Base-by-base conservation (phyloP, 2,113 vertebrate genomes). In the Sarotherodon lohbergeri region DNA sequence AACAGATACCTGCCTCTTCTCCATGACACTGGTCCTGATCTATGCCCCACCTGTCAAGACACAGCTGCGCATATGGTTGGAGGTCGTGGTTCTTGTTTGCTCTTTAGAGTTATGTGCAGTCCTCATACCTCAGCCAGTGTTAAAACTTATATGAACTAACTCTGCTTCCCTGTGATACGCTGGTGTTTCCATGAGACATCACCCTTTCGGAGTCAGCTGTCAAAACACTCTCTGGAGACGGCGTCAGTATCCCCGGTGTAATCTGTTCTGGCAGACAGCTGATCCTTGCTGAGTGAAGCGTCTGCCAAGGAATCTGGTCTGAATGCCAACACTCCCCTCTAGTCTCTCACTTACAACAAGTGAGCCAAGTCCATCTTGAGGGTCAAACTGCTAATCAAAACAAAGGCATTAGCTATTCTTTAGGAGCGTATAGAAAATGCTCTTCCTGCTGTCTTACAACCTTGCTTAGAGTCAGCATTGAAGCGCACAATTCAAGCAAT, bases 351-450 rank as follows among this genome's bases (percentile, higher is more conserved):
- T 83, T 85, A 92, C 90, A 83, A 83, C 13, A 19, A 78, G 48
- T 10, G n/a, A 84, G 87, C 89, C 89, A 86, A 91, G 85, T 90
- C 92, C 89, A 87, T 94, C 91, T 93, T 87, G 11, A 71, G 85
- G 90, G 92, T 95, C 91, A 94, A 95, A 87, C 89, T 43, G 90
- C 89, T 90, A 81, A 93, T 94, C 90, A 92, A 87, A 94, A 93
- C 91, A 91, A 83, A 94, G 83, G 85, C 81, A 85, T 90, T 88
- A 85, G 39, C 78, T 59, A 73, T 90, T 88, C 46, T 86, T 88
- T 81, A 78, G 73, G 48, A 68, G 81, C 4, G 1, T 29, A 79
- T 54, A 85, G 89, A 90, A 87, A 92, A 90, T 13, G 4, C 76
- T 80, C 39, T 66, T 43, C 36, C 46, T 9, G 29, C 81, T 55